Evolutionary conservation across 1,140 invertebrate genomes (phyloP).

Genomic region (Samia ricini): DNA sequence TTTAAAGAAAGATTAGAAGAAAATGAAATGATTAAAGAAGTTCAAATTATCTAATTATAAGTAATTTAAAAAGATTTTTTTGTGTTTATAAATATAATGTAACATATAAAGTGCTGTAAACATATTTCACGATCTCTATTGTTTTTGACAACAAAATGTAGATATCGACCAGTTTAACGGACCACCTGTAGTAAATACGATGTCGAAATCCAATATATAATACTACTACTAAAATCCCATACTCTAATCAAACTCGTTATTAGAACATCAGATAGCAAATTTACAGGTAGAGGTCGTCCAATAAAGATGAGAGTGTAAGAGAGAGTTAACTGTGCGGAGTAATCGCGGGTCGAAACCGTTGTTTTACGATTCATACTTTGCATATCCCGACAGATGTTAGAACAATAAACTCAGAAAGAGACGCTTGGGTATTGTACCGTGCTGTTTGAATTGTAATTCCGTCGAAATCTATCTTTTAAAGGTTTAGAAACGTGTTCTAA

Average conservation of each 20-base stretch:
- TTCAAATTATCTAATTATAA: too few species aligned
- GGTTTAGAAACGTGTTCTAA: slow-evolving; percentile 37
- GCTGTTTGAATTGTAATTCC: slow-evolving; percentile 43
- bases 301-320: slow-evolving; percentile 61
- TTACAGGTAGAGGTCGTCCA: slow-evolving; percentile 54
- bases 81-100: too few species aligned
- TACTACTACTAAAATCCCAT: slow-evolving; percentile 32
- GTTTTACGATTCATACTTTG: slow-evolving; percentile 61
- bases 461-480: slow-evolving; percentile 43
- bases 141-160: background rate
- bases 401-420: slow-evolving; percentile 57
- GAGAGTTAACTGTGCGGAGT: slow-evolving; percentile 56
- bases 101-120: too few species aligned
- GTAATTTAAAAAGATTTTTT: too few species aligned
- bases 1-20: too few species aligned
- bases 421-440: slow-evolving; percentile 37
- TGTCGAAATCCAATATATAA: slow-evolving; percentile 18
- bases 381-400: slow-evolving; percentile 62
- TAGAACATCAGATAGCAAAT: slow-evolving; percentile 48
- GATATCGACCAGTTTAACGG: background rate
- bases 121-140: background rate
- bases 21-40: too few species aligned
- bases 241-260: slow-evolving; percentile 45
- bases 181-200: slow-evolving; percentile 13
- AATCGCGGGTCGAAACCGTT: slow-evolving; percentile 49